These are phyloP conservation scores for Zosterops borbonicus DNA, from an alignment of 2,113 vertebrate genomes.

Conservation along the genomic window DNA sequence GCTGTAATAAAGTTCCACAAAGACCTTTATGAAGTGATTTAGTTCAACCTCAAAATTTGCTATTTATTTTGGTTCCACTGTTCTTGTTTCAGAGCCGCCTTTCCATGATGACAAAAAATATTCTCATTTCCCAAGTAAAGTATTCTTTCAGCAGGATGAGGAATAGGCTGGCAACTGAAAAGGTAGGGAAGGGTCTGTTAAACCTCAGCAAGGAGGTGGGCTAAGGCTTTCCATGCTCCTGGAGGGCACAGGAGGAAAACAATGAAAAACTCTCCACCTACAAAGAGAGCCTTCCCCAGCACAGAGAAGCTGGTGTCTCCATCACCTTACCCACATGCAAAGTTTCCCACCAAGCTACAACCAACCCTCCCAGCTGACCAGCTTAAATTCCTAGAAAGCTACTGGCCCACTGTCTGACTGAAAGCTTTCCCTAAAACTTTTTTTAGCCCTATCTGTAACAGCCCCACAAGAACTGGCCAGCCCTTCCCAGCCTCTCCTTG, in stretches of 20 bases:
- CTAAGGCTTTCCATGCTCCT: not conserved
- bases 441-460: not conserved
- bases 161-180: not conserved
- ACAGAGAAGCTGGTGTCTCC: not conserved
- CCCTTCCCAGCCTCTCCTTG: not conserved
- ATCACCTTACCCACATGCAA: not conserved
- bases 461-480: not conserved
- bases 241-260: not conserved
- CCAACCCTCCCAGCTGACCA: not conserved
- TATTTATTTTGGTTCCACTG: not conserved
- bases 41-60: not conserved
- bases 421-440: not conserved
- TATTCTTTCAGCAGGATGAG: not conserved
- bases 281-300: not conserved
- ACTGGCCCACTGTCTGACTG: not conserved
- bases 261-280: not conserved
- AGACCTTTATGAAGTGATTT: not conserved
- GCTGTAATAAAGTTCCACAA: not conserved
- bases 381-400: not conserved
- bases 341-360: not conserved
- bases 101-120: not conserved
- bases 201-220: not conserved
- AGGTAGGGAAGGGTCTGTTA: not conserved
- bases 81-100: not conserved
- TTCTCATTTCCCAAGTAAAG: not conserved